Evolutionary conservation across 2,797 vertebrate species (phyloP).

Genomic region (Periophthalmus magnuspinnatus): DNA sequence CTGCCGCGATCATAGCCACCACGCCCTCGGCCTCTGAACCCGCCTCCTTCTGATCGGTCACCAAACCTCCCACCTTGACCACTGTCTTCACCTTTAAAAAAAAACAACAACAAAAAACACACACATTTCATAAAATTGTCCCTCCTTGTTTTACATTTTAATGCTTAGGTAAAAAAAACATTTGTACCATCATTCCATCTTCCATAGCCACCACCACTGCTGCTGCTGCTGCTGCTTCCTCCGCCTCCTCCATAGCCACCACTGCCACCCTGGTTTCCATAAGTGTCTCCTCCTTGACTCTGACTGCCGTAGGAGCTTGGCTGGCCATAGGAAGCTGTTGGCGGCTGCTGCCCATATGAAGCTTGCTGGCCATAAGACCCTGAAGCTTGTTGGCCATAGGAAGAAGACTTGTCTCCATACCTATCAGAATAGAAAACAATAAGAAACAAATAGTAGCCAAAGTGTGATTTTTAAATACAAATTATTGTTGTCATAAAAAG

Average conservation of each 20-base stretch:
- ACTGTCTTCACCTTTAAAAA: conserved; percentile 68
- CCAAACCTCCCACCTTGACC: conserved; percentile 68
- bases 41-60: conserved; percentile 72
- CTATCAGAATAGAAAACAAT: conserved; percentile 34
- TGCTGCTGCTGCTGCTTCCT: not conserved
- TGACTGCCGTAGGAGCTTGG: not conserved
- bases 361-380: conserved; percentile 38
- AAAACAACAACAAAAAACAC: not conserved
- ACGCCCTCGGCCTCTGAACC: conserved; percentile 66
- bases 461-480: too few relatives aligned
- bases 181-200: conserved; percentile 73
- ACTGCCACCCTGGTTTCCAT: conserved; percentile 45
- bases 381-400: conserved; percentile 56
- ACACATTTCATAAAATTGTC: not conserved
- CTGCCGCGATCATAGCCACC: conserved; percentile 55
- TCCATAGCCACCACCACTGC: conserved; percentile 50
- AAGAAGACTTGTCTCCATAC: conserved; percentile 68
- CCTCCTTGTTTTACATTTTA: not conserved
- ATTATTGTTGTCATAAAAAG: too few relatives aligned
- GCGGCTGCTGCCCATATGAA: conserved; percentile 49
- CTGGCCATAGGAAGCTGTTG: conserved; percentile 31
- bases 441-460: not conserved
- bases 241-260: conserved; percentile 28
- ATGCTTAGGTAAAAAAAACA: not conserved
- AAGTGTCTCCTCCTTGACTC: conserved; percentile 53